Base-by-base conservation (phyloP, 1,140 invertebrate species). In the Cotesia vestalis region DNA sequence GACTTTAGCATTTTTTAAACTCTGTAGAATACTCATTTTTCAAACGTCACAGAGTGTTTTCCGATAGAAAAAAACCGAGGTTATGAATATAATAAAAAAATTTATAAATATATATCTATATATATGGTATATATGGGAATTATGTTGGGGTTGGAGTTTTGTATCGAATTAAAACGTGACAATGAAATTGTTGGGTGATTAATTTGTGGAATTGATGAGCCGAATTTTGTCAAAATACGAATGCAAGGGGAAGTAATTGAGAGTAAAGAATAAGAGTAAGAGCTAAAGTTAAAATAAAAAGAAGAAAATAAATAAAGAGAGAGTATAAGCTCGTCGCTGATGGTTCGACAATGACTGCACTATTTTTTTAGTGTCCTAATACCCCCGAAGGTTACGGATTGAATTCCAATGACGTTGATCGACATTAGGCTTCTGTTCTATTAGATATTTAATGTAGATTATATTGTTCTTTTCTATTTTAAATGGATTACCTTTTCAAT, bases 1-100 rank as follows among this genome's bases (percentile, higher is more conserved):
- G 72, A 71, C 52, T 74, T 75, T 77, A 9, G 11, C 6, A 46
- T 46, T 46, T 46, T 77, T 76, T 73, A 61, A 52, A 68, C 69
- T 12, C 66, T 46, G 67, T 46, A 67, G 57, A 3, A 67, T 55
- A 63, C 71, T 74, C 74, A 77, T 77, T 76, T 77, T 77, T 77
- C 74, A 77, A 73, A 35, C 71, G 64, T 67, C 66, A 67, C 64
- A 34, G 52, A 72, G 64, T 72, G 40, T 62, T 67, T 72, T 67
- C 71, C 63, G 46, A 72, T 72, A 72, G n/a, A 34, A 72, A 66
- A 72, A 60, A 72, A 66, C 51, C 12, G 27, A 53, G 34, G 3
- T 27, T 27, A 27, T 27, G 27, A 34, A 61, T 27, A 61, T 27
- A 27, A 61, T 27, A 5, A 11, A 34, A 20, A 17, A 60, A 34